Evolutionary conservation across 2,797 vertebrate species (phyloP).

Genomic region (Argya squamiceps): DNA sequence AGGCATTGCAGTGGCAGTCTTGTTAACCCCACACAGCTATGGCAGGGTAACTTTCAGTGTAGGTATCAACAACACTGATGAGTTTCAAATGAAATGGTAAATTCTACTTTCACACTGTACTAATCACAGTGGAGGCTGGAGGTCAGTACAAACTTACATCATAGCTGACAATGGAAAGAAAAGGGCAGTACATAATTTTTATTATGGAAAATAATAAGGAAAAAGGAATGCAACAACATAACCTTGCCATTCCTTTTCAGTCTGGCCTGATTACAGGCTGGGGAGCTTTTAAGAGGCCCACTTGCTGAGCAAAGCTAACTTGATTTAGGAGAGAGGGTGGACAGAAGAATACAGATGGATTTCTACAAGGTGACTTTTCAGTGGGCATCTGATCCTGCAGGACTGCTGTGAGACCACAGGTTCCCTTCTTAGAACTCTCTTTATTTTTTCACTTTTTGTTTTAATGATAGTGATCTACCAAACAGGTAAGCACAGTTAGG

Average conservation of each 20-base stretch:
- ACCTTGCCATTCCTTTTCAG: background rate
- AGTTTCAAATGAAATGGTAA: background rate
- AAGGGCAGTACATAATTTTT: background rate
- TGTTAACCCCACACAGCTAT: background rate
- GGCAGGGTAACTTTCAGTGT: background rate
- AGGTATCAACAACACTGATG: background rate
- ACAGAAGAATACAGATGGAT: background rate
- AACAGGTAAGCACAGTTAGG: background rate
- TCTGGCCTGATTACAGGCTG: background rate
- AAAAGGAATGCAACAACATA: background rate
- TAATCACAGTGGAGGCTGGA: background rate
- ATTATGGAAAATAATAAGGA: background rate
- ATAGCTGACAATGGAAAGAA: background rate
- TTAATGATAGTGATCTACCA: background rate
- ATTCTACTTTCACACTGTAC: background rate
- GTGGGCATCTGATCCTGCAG: background rate
- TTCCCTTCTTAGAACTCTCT: background rate
- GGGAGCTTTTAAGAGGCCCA: background rate
- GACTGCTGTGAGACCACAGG: background rate
- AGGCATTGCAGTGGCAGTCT: background rate
- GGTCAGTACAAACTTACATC: background rate
- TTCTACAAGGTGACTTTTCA: background rate
- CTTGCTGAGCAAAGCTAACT: background rate
- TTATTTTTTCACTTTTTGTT: background rate
- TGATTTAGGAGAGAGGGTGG: background rate